These are phyloP conservation scores for Heliconius aoede DNA, from an alignment of 2,888 invertebrate species.

Conservation along the genomic window DNA sequence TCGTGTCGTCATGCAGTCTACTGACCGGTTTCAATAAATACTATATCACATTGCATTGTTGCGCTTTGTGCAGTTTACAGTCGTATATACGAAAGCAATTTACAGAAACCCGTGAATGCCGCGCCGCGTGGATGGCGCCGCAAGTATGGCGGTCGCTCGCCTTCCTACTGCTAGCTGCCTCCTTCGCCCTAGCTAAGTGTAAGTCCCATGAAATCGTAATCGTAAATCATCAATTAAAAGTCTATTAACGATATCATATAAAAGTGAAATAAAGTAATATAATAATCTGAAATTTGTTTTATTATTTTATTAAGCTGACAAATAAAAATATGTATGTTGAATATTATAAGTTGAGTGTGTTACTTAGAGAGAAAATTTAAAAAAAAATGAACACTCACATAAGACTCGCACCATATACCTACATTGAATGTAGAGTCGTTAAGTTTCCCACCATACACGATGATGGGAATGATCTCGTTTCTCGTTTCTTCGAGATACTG, in stretches of 20 bases:
- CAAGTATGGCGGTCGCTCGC: conserved; percentile 77
- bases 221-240: conserved; percentile 40
- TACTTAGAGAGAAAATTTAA: conserved; percentile 25
- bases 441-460: conserved; percentile 70
- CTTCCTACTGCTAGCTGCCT: conserved; percentile 66
- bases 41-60: conserved; percentile 12
- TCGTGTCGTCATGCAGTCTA: conserved; percentile 18
- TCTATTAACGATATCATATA: neutral
- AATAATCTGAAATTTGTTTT: neutral
- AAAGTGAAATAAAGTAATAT: neutral
- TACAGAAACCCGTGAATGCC: conserved; percentile 75
- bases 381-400: conserved; percentile 29
- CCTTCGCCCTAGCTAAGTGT: conserved; percentile 76
- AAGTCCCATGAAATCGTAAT: conserved; percentile 53
- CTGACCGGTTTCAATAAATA: conserved; percentile 20
- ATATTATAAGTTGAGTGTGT: neutral
- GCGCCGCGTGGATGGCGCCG: conserved; percentile 82
- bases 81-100: conserved; percentile 24
- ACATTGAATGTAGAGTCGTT: conserved; percentile 46
- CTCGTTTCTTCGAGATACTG: conserved; percentile 57
- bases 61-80: conserved; percentile 13
- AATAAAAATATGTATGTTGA: neutral
- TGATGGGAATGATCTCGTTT: conserved; percentile 71
- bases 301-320: neutral
- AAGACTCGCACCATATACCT: conserved; percentile 29